phyloP scores from a whole-genome alignment of 2,888 invertebrate species.

The Amphipyra berbera region DNA sequence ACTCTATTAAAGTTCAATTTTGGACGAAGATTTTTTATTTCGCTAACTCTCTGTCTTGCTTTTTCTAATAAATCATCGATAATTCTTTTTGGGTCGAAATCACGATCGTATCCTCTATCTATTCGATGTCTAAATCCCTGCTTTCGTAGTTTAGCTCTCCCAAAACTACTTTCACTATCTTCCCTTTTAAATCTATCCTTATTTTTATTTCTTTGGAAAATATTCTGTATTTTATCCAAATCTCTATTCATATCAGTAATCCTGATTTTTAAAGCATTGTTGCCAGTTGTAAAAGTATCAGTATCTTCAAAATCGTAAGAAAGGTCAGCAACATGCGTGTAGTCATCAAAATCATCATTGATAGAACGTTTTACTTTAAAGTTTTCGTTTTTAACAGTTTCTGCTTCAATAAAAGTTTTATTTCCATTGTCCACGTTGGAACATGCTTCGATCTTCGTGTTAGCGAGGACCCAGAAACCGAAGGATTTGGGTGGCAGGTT shows the following conservation, averaged over 20 bases:
- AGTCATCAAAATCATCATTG: constrained; percentile 60
- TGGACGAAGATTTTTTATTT: constrained; percentile 41
- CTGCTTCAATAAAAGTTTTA: constrained; percentile 57
- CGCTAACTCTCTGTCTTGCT: constrained; percentile 47
- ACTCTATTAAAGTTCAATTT: constrained; percentile 49
- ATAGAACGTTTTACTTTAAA: constrained; percentile 69
- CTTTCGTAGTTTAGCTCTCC: constrained; percentile 53
- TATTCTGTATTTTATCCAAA: constrained; percentile 65
- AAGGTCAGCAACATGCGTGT: constrained; percentile 46
- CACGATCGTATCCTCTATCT: constrained; percentile 43
- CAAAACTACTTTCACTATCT: constrained; percentile 42
- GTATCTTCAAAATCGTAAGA: constrained; percentile 58
- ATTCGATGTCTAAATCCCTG: constrained; percentile 47
- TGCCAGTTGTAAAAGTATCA: constrained; percentile 47
- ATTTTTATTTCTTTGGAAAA: constrained; percentile 57
- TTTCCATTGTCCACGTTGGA: constrained; percentile 60
- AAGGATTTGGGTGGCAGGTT: constrained; percentile 92
- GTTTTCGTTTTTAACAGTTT: constrained; percentile 46
- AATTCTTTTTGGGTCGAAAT: constrained; percentile 59
- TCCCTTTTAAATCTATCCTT: constrained; percentile 67
- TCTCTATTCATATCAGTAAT: constrained; percentile 70
- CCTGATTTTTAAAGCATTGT: constrained; percentile 62
- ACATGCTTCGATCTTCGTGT: constrained; percentile 91
- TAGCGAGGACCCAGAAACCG: constrained; percentile 93
- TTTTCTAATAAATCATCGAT: constrained; percentile 60